These are phyloP conservation scores for Hetaerina titia DNA, from an alignment of 2,888 invertebrate genomes.

Conservation along the genomic window DNA sequence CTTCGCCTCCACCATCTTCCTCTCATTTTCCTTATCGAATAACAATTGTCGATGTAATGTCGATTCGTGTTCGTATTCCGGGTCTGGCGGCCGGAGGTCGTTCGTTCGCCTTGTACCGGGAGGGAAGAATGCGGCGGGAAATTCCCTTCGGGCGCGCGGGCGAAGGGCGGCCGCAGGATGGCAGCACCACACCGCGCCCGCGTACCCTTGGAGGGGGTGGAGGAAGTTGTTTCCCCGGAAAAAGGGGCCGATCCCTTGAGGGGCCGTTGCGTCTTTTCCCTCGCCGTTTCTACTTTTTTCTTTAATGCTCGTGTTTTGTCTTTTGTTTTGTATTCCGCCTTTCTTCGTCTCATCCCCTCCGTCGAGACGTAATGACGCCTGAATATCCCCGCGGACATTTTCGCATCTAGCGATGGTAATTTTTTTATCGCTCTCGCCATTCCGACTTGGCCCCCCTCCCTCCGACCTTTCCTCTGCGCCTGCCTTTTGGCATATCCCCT, in stretches of 20 bases:
- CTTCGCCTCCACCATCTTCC: too few species aligned
- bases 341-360: conserved; percentile 3
- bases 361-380: conserved; percentile 51
- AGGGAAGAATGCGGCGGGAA: conserved; percentile 4
- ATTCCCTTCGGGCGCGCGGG: conserved; percentile 6
- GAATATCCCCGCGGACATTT: conserved; percentile 59
- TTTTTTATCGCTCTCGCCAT: neutral
- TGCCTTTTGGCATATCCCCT: neutral
- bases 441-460: neutral
- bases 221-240: neutral
- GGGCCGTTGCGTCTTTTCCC: neutral
- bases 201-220: neutral
- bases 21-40: too few species aligned
- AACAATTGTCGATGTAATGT: too few species aligned
- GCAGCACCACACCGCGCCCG: neutral
- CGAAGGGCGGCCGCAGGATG: conserved; percentile 32
- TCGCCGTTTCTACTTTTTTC: neutral
- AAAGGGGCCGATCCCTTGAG: neutral
- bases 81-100: too few species aligned
- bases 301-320: neutral
- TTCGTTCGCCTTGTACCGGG: neutral
- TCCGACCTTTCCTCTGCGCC: neutral
- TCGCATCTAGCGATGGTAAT: neutral
- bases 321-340: neutral
- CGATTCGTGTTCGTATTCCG: too few species aligned